Evolutionary conservation across 2,888 invertebrate species (phyloP).

Genomic region (Drosophila mimetica): DNA sequence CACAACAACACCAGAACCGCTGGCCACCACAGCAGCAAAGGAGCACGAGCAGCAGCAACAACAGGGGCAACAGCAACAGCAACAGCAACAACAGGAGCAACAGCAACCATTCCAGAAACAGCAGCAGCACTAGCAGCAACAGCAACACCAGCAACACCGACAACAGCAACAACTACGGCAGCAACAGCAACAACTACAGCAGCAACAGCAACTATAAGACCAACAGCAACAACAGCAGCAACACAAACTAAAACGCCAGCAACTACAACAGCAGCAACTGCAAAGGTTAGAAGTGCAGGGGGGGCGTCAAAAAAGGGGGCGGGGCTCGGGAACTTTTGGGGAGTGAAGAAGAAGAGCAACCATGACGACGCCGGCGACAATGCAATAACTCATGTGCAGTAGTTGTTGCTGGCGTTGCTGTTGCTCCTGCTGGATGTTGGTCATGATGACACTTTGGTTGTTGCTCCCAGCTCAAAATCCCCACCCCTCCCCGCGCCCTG

Average conservation of each 20-base stretch:
- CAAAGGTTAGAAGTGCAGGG: slow-evolving; percentile 26
- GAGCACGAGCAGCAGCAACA: slow-evolving; percentile 5
- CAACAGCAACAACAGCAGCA: slow-evolving; percentile 3
- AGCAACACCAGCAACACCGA: not conserved
- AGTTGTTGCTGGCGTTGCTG: slow-evolving; percentile 35
- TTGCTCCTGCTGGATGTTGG: slow-evolving; percentile 39
- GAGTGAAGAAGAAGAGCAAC: slow-evolving; percentile 26
- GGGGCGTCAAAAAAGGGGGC: slow-evolving; percentile 12
- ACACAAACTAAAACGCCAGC: not conserved
- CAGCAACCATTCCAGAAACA: not conserved
- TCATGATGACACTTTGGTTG: slow-evolving; percentile 54
- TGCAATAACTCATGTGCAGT: slow-evolving; percentile 72
- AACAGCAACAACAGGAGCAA: slow-evolving; percentile 26
- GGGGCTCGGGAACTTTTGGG: not conserved
- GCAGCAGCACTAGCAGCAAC: not conserved
- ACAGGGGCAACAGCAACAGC: slow-evolving; percentile 19
- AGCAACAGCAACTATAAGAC: slow-evolving; percentile 6
- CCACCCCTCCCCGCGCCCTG: not conserved
- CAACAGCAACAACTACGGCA: not conserved
- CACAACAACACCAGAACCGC: slow-evolving; percentile 31
- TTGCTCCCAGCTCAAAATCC: slow-evolving; percentile 39
- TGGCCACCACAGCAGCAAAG: slow-evolving; percentile 42
- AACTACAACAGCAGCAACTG: slow-evolving; percentile 1
- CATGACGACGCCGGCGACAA: slow-evolving; percentile 52
- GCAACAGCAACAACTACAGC: not conserved